phyloP scores from a whole-genome alignment of 2,888 invertebrate species.

The Thalpophila matura region DNA sequence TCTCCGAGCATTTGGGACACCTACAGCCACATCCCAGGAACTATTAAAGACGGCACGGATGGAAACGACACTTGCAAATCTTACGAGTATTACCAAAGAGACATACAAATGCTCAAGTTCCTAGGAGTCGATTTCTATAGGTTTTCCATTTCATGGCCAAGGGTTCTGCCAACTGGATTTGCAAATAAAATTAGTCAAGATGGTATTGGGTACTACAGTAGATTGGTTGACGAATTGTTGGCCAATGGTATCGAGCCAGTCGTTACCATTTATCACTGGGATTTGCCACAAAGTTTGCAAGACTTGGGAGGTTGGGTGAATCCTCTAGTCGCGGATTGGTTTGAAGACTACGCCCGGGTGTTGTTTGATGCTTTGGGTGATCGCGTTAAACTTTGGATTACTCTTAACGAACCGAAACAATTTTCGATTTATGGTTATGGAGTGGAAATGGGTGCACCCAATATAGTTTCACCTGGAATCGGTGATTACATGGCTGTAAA shows the following conservation, averaged over 20 bases:
- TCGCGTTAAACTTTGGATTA: slow-evolving; percentile 90
- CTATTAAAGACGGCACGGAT: slow-evolving; percentile 87
- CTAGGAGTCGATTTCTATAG: slow-evolving; percentile 89
- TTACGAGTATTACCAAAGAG: slow-evolving; percentile 91
- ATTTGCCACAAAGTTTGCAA: slow-evolving; percentile 89
- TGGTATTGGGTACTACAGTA: slow-evolving; percentile 92
- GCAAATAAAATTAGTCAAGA: slow-evolving; percentile 88
- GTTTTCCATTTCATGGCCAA: slow-evolving; percentile 92
- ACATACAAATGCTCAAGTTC: slow-evolving; percentile 83
- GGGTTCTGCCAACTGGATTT: slow-evolving; percentile 91
- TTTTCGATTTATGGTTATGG: slow-evolving; percentile 86
- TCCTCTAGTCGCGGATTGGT: slow-evolving; percentile 83
- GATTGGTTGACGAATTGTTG: slow-evolving; percentile 91
- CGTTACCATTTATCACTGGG: slow-evolving; percentile 91
- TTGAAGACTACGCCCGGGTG: slow-evolving; percentile 86
- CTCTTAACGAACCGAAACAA: slow-evolving; percentile 91
- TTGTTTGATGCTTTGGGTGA: slow-evolving; percentile 86
- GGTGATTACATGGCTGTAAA: slow-evolving; percentile 89
- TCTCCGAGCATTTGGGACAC: slow-evolving; percentile 92
- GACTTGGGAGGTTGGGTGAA: slow-evolving; percentile 91
- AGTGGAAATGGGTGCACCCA: slow-evolving; percentile 75
- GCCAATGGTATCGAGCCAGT: slow-evolving; percentile 91
- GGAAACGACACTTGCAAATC: slow-evolving; percentile 92
- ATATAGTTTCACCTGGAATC: slow-evolving; percentile 81
- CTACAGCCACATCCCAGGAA: slow-evolving; percentile 85